phyloP scores from a whole-genome alignment of 1,140 invertebrate genomes.

The Neodiprion pinetum region DNA sequence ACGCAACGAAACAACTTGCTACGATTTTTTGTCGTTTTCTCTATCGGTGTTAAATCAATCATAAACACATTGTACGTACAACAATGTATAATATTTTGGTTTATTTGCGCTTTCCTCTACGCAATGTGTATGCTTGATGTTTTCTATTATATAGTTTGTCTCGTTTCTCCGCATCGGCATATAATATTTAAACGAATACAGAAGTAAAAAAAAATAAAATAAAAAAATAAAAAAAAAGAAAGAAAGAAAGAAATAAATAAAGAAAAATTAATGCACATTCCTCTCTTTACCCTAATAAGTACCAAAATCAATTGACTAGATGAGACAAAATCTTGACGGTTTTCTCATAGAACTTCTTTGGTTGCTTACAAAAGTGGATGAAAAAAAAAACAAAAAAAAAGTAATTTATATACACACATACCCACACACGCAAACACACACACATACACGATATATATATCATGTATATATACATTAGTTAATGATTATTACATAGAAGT shows the following conservation, averaged over 20 bases:
- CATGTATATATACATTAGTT: slow-evolving; percentile 42
- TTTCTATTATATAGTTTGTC: not conserved
- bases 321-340: slow-evolving; percentile 42
- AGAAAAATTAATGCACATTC: slow-evolving; percentile 57
- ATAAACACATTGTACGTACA: too few relatives aligned
- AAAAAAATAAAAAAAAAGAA: slow-evolving; percentile 20
- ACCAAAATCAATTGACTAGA: slow-evolving; percentile 60
- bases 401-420: too few relatives aligned
- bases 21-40: too few relatives aligned
- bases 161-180: not conserved
- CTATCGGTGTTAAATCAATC: too few relatives aligned
- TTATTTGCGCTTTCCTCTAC: too few relatives aligned
- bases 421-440: slow-evolving; percentile 24
- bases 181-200: not conserved
- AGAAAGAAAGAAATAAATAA: slow-evolving; percentile 11
- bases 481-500: slow-evolving; percentile 28
- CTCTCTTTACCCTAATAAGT: slow-evolving; percentile 56
- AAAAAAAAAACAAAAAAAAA: not conserved
- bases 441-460: slow-evolving; percentile 27
- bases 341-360: slow-evolving; percentile 42
- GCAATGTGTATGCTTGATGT: too few relatives aligned
- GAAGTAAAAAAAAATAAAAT: not conserved
- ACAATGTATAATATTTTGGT: too few relatives aligned
- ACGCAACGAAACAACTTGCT: too few relatives aligned
- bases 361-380: slow-evolving; percentile 40